Evolutionary conservation across 2,888 invertebrate species (phyloP), one percentile per base, ranked within the genome.

Genomic region (Tenthredo amoena): DNA sequence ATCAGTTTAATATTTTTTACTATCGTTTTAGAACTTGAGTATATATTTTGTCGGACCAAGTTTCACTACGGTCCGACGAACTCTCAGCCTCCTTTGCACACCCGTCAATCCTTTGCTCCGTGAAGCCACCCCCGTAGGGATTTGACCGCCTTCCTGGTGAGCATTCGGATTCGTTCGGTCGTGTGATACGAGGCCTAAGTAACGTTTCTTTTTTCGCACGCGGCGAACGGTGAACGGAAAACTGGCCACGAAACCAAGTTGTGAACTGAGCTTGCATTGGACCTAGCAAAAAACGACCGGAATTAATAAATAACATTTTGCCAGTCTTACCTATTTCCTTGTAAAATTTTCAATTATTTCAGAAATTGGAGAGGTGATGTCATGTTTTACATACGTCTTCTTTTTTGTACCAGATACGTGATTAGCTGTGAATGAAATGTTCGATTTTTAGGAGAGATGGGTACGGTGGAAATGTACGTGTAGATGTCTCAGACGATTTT

Each of bases 51-150:
- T 31, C 62, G 62, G 50, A 12, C 47, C 12, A 68, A 68, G 47
- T 62, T n/a, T 37, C 31, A 62, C 68, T 87, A 88, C 87, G 90
- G 87, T 87, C 85, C 87, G 87, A 84, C 87, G 83, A 50, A 81
- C 83, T 65, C 34, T 68, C 47, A 65, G 90, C 86, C 84, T 87
- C 87, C 83, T 71, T 86, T 89, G 84, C 87, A 82, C 88, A 84
- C 58, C 62, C 84, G 86, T 84, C 87, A 90, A 89, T 89, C 90
- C 88, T 89, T 89, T 88, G 62, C 76, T 82, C 65, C 68, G 85
- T 43, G 40, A 71, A 85, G 31, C 68, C 21, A 83, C 47, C 71
- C 68, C 71, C 71, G 50, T 37, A 50, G 71, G 83, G 77, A 85
- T 82, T 81, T 68, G 37, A 68, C 50, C 65, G 55, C 65, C 85